Base-by-base conservation (phyloP, 2,888 invertebrate genomes). In the Lasius fuliginosus region DNA sequence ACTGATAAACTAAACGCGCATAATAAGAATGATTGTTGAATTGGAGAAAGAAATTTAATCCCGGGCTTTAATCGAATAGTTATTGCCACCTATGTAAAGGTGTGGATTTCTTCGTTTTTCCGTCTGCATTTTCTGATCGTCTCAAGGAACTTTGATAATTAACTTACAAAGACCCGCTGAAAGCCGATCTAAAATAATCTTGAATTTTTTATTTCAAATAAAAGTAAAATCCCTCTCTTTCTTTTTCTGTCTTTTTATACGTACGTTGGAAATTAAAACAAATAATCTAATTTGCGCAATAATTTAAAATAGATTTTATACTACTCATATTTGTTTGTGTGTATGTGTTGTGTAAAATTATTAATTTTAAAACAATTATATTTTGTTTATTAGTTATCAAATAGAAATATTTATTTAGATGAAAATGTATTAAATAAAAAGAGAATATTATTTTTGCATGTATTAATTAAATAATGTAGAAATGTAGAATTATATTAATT, bases 1-100 rank as follows among this genome's bases (percentile, higher is more conserved):
- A 64, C 23, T 15, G 33, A 49, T 23, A 46, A 62, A 62, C 12
- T 42, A 62, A 64, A 64, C 1, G 2, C 15, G 27, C 0, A 4
- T n/a, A 12, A 58, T 40, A 53, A 49, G 23, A 46, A 11, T 23
- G 36, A 67, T 40, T 12, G 27, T 56, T n/a, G n/a, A 77, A 56
- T 42, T 40, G n/a, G 11, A 69, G n/a, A n/a, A 42, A 77, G 56
- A 58, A 77, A 68, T 30, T 77, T 56, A 42, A 77, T 77, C 42
- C 27, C 12, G 5, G 4, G 27, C 30, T 58, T 77, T 15, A 12
- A 6, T 9, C n/a, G 40, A 65, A 36, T 64, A 11, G 27, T 65
- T 65, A 23, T 76, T 36, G 33, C 46, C n/a, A 53, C 5, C 15
- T 77, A 58, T 8, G 30, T 58, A 36, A 46, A 42, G n/a, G 18